Evolutionary conservation across 2,797 vertebrate genomes (phyloP), one percentile per base, ranked within the genome.

Genomic region (Botia almorhae): DNA sequence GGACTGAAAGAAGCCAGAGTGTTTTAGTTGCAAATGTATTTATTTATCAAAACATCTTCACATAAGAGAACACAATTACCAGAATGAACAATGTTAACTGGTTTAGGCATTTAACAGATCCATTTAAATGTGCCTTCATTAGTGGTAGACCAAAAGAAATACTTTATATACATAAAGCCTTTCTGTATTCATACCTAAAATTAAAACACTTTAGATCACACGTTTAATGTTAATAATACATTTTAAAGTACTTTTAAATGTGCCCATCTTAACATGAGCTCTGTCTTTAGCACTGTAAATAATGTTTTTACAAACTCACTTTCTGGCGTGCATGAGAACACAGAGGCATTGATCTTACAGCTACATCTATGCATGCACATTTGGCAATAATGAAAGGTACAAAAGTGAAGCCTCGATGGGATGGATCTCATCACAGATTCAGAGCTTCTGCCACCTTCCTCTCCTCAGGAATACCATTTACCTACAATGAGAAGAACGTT

Each of bases 401-500:
- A 46, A 73, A 82, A 29, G 21, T 46, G 43, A 70, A 2, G 29
- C 60, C 23, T 33, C 29, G 5, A 2, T 23, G 13, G 46, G 51
- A 48, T 33, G 46, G 51, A 48, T 33, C 19, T 56, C 33, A 84
- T 96, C 95, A 98, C 89, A 99, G 92, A 89, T 97, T 96, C 85
- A 97, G 92, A 4, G 96, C 97, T 91, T 98, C 97, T 0, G 96
- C 96, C 87, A 98, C 95, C 84, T 99, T 99, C 83, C 97, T 94
- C 89, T 99, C 97, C 90, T 99, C 98, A 99, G 97, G 97, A 95
- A 98, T 99, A 96, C 97, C 98, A 98, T 99, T 99, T 97, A 98
- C 96, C 97, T 99, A 85, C 61, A 92, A 90, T 0, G 13, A 78
- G 16, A 75, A 72, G 10, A 0, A 8, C 69, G n/a, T 14, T 36